These are phyloP conservation scores for Heteronetta atricapilla DNA, from an alignment of 2,113 vertebrate species.

Conservation along the genomic window DNA sequence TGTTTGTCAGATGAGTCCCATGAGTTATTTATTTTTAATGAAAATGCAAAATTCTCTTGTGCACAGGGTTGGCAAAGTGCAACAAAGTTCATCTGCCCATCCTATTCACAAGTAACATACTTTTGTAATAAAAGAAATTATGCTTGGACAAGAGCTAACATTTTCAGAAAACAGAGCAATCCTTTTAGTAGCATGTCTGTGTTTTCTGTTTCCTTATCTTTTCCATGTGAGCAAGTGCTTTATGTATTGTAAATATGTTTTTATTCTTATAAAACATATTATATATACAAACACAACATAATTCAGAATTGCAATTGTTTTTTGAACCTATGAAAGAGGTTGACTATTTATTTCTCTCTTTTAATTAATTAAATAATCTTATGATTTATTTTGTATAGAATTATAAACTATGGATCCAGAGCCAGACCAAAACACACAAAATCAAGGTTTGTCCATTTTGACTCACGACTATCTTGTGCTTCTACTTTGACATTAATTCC, in stretches of 20 bases:
- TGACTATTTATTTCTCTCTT: not conserved
- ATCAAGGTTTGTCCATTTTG: not conserved
- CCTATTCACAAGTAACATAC: constrained; percentile 49
- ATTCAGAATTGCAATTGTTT: not conserved
- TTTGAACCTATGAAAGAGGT: not conserved
- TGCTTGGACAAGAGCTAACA: not conserved
- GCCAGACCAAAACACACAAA: not conserved
- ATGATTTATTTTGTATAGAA: not conserved
- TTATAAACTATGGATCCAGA: not conserved
- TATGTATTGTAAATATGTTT: not conserved
- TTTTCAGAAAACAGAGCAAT: not conserved
- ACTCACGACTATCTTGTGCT: not conserved
- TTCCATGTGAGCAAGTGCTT: not conserved
- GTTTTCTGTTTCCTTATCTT: not conserved
- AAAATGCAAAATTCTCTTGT: constrained; percentile 64
- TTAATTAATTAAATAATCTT: not conserved
- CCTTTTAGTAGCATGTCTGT: not conserved
- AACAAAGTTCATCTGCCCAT: not conserved
- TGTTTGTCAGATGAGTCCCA: constrained; percentile 58
- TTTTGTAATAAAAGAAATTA: constrained; percentile 38
- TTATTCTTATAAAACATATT: not conserved
- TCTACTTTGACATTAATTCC: not conserved
- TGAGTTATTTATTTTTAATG: constrained; percentile 69
- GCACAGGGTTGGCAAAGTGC: not conserved
- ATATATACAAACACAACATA: not conserved